Conservation (phyloP, 2,888 invertebrate species). For the Phymatocera aterrima region DNA sequence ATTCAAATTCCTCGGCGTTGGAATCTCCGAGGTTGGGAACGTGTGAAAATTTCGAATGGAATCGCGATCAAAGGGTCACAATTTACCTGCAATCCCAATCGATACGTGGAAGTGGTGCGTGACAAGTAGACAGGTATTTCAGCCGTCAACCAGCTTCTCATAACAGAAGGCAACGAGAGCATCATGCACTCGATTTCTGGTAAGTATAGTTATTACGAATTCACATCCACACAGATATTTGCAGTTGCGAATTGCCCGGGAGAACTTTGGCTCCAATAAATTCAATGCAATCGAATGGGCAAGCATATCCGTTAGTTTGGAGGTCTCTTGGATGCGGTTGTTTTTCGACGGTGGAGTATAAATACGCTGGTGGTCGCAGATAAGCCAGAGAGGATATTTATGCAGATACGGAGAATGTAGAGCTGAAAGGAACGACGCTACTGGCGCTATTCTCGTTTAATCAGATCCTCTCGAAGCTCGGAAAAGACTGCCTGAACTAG, state of each 20-base stretch:
- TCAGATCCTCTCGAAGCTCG: constrained; percentile 34
- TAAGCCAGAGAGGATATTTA: neutral
- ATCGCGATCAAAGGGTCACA: too few relatives aligned
- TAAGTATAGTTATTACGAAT: neutral
- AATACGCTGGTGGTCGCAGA: neutral
- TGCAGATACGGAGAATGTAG: constrained; percentile 17
- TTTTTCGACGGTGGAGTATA: neutral
- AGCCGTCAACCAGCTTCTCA: too few relatives aligned
- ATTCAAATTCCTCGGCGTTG: too few relatives aligned
- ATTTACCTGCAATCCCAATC: too few relatives aligned
- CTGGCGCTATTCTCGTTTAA: constrained; percentile 27
- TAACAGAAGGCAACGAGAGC: neutral
- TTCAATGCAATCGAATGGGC: neutral
- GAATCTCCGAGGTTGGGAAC: too few relatives aligned
- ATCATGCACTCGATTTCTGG: neutral
- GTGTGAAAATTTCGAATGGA: too few relatives aligned
- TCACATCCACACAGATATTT: neutral
- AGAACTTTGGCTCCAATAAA: neutral
- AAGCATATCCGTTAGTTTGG: neutral
- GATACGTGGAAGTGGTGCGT: too few relatives aligned
- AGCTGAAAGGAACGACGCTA: constrained; percentile 6
- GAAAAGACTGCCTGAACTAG: constrained; percentile 11
- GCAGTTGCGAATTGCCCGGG: neutral
- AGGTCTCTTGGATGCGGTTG: neutral
- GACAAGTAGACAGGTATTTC: too few relatives aligned